phyloP scores from a whole-genome alignment of 2,797 vertebrate genomes.

The Pipistrellus pygmaeus region DNA sequence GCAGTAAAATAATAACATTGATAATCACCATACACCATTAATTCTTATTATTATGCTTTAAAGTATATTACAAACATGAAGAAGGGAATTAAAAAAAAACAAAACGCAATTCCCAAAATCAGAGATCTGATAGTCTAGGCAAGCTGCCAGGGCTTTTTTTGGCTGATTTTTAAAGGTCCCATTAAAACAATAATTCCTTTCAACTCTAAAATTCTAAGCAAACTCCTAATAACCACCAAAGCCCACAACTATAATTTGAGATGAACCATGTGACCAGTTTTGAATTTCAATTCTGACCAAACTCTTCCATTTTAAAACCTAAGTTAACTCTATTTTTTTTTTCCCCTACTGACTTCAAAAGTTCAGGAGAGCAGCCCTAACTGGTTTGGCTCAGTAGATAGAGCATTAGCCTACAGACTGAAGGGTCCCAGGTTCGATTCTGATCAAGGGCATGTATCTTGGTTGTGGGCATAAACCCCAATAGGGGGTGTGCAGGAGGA shows the following conservation, averaged over 20 bases:
- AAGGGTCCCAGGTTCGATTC: too few relatives aligned
- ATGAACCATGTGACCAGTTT: conserved; percentile 36
- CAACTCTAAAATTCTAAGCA: conserved; percentile 64
- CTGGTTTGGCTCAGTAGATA: too few relatives aligned
- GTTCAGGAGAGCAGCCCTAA: neutral
- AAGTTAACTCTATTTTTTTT: neutral
- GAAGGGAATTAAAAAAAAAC: neutral
- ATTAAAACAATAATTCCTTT: conserved; percentile 67
- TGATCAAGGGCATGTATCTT: too few relatives aligned
- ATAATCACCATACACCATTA: neutral
- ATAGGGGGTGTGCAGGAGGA: too few relatives aligned
- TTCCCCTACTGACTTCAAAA: neutral
- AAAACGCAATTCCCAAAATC: neutral
- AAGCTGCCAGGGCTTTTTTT: neutral
- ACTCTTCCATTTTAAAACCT: conserved; percentile 51
- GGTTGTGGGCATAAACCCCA: too few relatives aligned
- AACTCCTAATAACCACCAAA: conserved; percentile 23
- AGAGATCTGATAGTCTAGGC: neutral
- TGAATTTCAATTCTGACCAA: conserved; percentile 54
- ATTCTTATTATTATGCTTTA: neutral
- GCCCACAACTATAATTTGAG: conserved; percentile 30
- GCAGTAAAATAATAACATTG: conserved; percentile 4
- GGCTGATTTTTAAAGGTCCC: conserved; percentile 46
- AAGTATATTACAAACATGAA: conserved; percentile 24
- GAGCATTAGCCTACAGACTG: too few relatives aligned